Percentiles rank a stretch among this genome's conserved stretches.
Evolutionary conservation across 2,888 invertebrate genomes (phyloP).

Genomic region (Coenonympha arcania): DNA sequence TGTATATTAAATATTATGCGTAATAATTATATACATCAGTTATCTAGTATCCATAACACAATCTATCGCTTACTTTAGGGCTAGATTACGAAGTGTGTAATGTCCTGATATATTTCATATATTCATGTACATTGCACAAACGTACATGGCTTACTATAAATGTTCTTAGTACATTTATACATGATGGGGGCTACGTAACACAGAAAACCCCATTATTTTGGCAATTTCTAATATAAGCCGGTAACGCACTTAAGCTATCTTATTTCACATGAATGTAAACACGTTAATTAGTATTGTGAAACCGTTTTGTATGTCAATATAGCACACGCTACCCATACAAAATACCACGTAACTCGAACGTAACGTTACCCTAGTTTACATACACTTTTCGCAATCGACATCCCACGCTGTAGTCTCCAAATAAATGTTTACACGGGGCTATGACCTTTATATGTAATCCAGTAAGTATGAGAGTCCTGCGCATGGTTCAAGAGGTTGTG

Average conservation of each 20-base stretch:
- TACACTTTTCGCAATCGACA: conserved; percentile 46
- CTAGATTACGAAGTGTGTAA: too few relatives aligned
- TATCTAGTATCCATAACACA: too few relatives aligned
- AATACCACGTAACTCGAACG: conserved; percentile 42
- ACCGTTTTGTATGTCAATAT: conserved; percentile 47
- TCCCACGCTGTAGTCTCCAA: background rate
- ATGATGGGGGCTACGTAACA: background rate
- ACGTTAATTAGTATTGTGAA: conserved; percentile 44
- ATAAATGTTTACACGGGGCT: conserved; percentile 4
- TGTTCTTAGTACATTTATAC: background rate
- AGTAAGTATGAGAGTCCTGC: conserved; percentile 3
- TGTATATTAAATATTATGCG: too few relatives aligned
- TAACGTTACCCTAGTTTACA: conserved; percentile 41
- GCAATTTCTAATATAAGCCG: conserved; percentile 7
- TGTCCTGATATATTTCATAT: too few relatives aligned
- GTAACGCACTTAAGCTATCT: conserved; percentile 2
- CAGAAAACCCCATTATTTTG: background rate
- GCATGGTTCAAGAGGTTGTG: background rate
- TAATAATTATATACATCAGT: too few relatives aligned
- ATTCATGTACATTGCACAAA: too few relatives aligned
- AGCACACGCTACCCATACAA: conserved; percentile 42
- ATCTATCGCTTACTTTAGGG: too few relatives aligned
- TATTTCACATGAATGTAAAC: conserved; percentile 32
- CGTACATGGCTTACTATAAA: too few relatives aligned
- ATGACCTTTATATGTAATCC: background rate